Evolutionary conservation across 2,888 invertebrate genomes (phyloP).

Genomic region (Cryptophagus acutangulus): DNA sequence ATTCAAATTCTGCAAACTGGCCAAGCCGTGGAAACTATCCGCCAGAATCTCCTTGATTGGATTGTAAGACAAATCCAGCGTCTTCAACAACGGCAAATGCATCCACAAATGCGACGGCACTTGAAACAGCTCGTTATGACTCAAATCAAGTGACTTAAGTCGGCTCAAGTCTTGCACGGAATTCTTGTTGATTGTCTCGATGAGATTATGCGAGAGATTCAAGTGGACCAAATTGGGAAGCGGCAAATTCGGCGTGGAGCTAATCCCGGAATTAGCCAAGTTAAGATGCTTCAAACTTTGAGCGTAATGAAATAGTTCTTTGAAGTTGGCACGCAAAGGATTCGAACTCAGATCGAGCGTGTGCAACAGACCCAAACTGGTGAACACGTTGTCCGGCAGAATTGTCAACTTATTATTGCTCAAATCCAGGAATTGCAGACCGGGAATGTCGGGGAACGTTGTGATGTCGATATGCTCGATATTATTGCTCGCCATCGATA

Average conservation of each 20-base stretch:
- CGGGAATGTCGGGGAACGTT: conserved; percentile 78
- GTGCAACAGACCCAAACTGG: conserved; percentile 71
- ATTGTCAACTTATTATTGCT: conserved; percentile 78
- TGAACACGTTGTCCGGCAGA: conserved; percentile 83
- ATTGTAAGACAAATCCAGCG: conserved; percentile 76
- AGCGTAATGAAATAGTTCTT: conserved; percentile 81
- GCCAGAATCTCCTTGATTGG: conserved; percentile 69
- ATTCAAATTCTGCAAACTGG: conserved; percentile 68
- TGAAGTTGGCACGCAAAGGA: conserved; percentile 76
- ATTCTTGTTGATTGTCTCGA: conserved; percentile 65
- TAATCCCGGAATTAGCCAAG: conserved; percentile 72
- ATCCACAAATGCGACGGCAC: conserved; percentile 73
- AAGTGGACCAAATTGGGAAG: conserved; percentile 72
- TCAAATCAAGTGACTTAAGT: conserved; percentile 69
- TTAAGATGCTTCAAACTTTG: conserved; percentile 74
- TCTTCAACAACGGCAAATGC: conserved; percentile 65
- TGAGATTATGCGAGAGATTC: conserved; percentile 73
- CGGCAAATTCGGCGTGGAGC: conserved; percentile 69
- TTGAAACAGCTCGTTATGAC: conserved; percentile 69
- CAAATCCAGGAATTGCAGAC: conserved; percentile 70
- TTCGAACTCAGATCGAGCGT: conserved; percentile 77
- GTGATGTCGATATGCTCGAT: conserved; percentile 84
- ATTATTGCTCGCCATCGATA: conserved; percentile 73
- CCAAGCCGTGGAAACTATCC: conserved; percentile 67
- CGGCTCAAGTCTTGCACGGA: conserved; percentile 66